Conservation (phyloP, 2,113 vertebrate species). For the Upupa epops region DNA sequence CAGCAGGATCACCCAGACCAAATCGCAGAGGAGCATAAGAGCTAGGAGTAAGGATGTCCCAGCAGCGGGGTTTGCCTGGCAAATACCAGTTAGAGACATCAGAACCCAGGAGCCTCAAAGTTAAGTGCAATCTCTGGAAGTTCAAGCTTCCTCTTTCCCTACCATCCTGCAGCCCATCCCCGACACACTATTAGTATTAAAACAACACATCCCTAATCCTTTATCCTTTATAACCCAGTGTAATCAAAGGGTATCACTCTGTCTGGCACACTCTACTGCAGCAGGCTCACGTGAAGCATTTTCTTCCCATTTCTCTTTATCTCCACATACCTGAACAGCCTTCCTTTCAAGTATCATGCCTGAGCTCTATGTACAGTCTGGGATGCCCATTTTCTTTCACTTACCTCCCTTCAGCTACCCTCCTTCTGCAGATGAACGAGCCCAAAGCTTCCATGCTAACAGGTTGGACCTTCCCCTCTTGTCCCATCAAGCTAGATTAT, state of each 20-base stretch:
- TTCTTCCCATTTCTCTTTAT: neutral
- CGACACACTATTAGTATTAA: constrained; percentile 22
- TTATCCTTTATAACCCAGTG: no score
- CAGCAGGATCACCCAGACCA: no score
- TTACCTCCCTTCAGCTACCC: neutral
- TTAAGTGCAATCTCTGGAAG: neutral
- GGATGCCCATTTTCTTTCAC: neutral
- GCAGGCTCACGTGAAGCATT: neutral
- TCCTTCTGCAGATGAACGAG: neutral
- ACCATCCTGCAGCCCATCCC: neutral
- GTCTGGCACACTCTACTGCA: neutral
- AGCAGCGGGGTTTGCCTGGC: neutral
- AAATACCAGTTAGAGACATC: neutral
- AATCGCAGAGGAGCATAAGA: no score
- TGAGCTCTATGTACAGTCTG: neutral
- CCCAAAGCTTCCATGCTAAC: neutral
- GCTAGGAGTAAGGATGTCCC: neutral
- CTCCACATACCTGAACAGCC: neutral
- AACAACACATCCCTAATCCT: neutral
- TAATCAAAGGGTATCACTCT: neutral
- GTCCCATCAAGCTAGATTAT: neutral
- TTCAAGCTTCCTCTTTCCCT: neutral
- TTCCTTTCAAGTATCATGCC: neutral
- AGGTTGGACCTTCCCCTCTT: neutral
- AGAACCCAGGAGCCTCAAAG: neutral